A percentile compares a stretch with the other conserved stretches of the same genome.
phyloP scores from a whole-genome alignment of 2,113 vertebrate genomes.

The Ammodytes dubius region DNA sequence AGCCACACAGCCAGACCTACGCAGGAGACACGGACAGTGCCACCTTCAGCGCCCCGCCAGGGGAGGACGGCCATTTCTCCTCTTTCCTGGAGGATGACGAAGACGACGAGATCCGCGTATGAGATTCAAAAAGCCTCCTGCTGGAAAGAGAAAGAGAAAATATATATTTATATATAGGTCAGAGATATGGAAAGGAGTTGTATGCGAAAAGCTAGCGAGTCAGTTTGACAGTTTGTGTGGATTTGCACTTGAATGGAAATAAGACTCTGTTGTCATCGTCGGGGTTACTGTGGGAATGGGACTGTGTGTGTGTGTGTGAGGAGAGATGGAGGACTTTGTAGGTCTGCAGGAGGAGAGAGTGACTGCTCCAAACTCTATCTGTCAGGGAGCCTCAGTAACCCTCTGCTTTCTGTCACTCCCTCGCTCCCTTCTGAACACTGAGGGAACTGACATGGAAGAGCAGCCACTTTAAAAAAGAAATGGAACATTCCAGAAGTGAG shows the following conservation, averaged over 20 bases:
- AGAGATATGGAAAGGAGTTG: slow-evolving; percentile 32
- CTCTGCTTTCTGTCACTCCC: slow-evolving; percentile 50
- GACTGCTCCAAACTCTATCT: slow-evolving; percentile 44
- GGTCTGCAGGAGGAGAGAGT: slow-evolving; percentile 35
- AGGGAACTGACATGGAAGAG: slow-evolving; percentile 51
- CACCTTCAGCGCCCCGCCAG: slow-evolving; percentile 80
- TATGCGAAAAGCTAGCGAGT: slow-evolving; percentile 35
- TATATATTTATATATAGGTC: background rate
- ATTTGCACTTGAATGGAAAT: slow-evolving; percentile 52
- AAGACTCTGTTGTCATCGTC: slow-evolving; percentile 13
- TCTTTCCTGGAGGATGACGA: slow-evolving; percentile 93
- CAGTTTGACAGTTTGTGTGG: slow-evolving; percentile 43
- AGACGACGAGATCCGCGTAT: slow-evolving; percentile 95
- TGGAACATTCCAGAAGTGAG: slow-evolving; percentile 69
- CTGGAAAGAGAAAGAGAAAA: slow-evolving; percentile 7
- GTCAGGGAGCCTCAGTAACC: slow-evolving; percentile 38
- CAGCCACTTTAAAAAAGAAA: slow-evolving; percentile 54
- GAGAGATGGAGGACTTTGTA: slow-evolving; percentile 29
- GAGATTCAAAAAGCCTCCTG: slow-evolving; percentile 56
- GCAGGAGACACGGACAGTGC: slow-evolving; percentile 76
- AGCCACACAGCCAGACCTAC: slow-evolving; percentile 69
- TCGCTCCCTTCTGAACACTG: slow-evolving; percentile 49
- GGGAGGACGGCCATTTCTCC: slow-evolving; percentile 90
- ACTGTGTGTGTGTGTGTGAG: slow-evolving; percentile 24
- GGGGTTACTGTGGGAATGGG: slow-evolving; percentile 14